Base-by-base conservation (phyloP, 2,888 invertebrate genomes). In the Melinopterus prodromus region DNA sequence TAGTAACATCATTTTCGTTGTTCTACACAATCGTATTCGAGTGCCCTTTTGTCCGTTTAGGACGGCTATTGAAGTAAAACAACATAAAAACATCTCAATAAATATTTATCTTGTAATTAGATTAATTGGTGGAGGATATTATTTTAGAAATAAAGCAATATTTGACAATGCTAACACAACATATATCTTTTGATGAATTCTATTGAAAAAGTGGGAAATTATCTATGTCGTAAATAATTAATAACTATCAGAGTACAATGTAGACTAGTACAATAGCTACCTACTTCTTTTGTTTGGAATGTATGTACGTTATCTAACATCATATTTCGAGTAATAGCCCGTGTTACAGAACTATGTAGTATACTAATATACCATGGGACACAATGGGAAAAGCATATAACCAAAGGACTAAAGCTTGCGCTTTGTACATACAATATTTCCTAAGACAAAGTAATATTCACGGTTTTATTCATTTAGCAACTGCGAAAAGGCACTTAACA, bases 1-100 rank as follows among this genome's bases (percentile, higher is more conserved):
- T 86, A 9, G 82, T 84, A 7, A 82, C 87, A 15, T 53, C 85
- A 7, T 81, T 86, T 37, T 85, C 86, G 3, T 84, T 86, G 36
- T 79, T 88, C 4, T 85, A 88, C 36, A 86, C 87, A 6, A 81
- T 89, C n/a, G 83, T 87, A 76, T 85, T 86, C 71, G 88, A 89
- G 83, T 84, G 87, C 79, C 88, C 89, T 5, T 80, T 87, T 74
- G 83, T 87, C 78, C 85, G 85, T 77, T 77, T 86, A n/a, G 84
- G 86, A 70, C 75, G 82, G 9, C n/a, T 74, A 6, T 69, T 74
- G n/a, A 78, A 78, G 74, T 53, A 69, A n/a, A 6, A 16, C n/a
- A 72, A 6, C n/a, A 38, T 35, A 16, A 72, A 69, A 74, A 69
- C 12, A 53, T 53, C 5, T 1, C 12, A 53, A 53, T 53, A 12